These are phyloP conservation scores for Paramacrobiotus metropolitanus DNA, from an alignment of 1,140 invertebrate genomes.

Conservation along the genomic window DNA sequence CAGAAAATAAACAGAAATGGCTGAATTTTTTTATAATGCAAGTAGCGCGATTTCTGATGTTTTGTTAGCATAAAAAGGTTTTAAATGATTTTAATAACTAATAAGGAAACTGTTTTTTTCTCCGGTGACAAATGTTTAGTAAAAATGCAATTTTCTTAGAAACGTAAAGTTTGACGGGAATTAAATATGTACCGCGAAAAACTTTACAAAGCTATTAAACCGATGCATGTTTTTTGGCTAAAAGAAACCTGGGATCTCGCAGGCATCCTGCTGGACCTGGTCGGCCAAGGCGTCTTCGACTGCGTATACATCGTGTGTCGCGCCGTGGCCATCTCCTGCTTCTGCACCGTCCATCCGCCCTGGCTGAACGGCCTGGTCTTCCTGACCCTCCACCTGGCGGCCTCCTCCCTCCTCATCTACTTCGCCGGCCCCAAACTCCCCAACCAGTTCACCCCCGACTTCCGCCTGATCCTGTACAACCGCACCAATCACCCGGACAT, in stretches of 20 bases:
- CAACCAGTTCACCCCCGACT: not conserved
- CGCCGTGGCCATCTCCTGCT: not conserved
- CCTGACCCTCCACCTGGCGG: not conserved
- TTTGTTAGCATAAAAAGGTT: too few species aligned
- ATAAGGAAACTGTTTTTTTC: too few species aligned
- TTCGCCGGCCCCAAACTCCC: not conserved
- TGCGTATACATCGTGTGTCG: not conserved
- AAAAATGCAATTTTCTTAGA: too few species aligned
- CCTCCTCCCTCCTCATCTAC: not conserved
- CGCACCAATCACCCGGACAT: constrained; percentile 3
- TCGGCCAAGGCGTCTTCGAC: not conserved
- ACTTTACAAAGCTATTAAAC: not conserved
- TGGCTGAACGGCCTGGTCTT: not conserved
- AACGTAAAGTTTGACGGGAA: too few species aligned
- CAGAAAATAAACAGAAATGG: too few species aligned
- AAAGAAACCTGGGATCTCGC: not conserved
- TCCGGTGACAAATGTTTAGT: too few species aligned
- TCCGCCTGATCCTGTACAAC: not conserved
- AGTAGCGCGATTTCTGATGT: too few species aligned
- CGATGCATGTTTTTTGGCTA: not conserved
- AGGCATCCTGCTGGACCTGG: not conserved
- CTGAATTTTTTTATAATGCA: too few species aligned
- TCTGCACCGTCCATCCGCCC: not conserved
- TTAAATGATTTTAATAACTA: too few species aligned
- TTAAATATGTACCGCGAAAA: too few species aligned